Percentiles rank a stretch among this genome's conserved stretches.
Evolutionary conservation across 1,140 invertebrate genomes (phyloP).

Genomic region (Neotoxoptera formosana): DNA sequence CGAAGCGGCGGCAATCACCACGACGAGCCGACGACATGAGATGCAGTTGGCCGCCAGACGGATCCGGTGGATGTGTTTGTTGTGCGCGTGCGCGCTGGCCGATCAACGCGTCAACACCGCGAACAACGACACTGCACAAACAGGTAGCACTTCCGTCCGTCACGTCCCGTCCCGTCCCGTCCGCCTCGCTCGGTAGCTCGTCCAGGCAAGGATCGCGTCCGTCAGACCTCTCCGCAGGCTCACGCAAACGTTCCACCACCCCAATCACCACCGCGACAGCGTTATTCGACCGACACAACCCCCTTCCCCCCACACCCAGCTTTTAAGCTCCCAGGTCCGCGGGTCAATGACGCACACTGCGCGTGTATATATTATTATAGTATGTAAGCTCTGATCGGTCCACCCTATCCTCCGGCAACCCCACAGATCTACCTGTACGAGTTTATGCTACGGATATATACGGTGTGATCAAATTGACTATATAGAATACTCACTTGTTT

Average conservation of each 20-base stretch:
- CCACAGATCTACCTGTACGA: background rate
- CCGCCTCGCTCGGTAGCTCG: background rate
- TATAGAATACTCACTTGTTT: background rate
- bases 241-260: background rate
- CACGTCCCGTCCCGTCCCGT: background rate
- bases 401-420: background rate
- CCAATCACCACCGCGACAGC: background rate
- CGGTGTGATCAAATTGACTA: background rate
- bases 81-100: constrained; percentile 54
- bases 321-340: background rate
- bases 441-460: background rate
- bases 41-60: constrained; percentile 54
- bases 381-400: background rate
- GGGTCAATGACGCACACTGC: background rate
- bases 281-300: background rate
- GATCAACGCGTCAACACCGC: constrained; percentile 31
- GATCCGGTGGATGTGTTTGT: constrained; percentile 54
- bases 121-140: constrained; percentile 42
- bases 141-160: constrained; percentile 47
- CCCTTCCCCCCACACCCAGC: background rate
- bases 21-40: constrained; percentile 53
- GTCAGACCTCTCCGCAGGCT: background rate
- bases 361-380: background rate
- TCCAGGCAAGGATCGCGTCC: background rate
- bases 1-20: background rate